A percentile compares a stretch with the other conserved stretches of the same genome.
These are phyloP conservation scores for Cecidostiba fungosa DNA, from an alignment of 2,888 invertebrate species.

Conservation along the genomic window DNA sequence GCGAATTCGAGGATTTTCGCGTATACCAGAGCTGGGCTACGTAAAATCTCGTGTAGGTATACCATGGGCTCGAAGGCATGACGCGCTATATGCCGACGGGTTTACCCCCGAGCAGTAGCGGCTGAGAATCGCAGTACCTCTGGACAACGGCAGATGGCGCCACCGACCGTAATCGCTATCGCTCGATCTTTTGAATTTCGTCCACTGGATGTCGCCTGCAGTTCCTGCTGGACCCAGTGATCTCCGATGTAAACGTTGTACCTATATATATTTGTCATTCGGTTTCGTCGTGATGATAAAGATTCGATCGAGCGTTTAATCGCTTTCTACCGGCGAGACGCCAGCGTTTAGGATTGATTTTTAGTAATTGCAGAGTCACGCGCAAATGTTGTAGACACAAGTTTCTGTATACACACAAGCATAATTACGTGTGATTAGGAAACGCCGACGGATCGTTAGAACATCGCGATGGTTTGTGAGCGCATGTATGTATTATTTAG, in stretches of 20 bases:
- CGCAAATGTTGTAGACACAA: neutral
- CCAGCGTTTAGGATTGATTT: neutral
- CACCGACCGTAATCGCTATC: slow-evolving; percentile 11
- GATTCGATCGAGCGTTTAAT: neutral
- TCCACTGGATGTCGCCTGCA: slow-evolving; percentile 60
- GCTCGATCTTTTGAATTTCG: neutral
- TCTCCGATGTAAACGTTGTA: too few species aligned
- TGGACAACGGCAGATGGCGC: slow-evolving; percentile 47
- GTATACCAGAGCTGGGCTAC: neutral
- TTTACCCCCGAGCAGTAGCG: slow-evolving; percentile 55
- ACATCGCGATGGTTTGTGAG: neutral
- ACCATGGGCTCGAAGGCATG: slow-evolving; percentile 30
- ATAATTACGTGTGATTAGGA: neutral
- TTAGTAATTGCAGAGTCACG: neutral
- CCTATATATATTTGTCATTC: neutral
- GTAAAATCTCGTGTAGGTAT: slow-evolving; percentile 24
- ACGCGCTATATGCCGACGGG: neutral
- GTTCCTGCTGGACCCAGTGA: slow-evolving; percentile 9
- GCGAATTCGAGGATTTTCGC: neutral
- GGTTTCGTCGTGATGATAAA: neutral
- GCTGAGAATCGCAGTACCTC: neutral
- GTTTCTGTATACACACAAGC: neutral
- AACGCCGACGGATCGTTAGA: neutral
- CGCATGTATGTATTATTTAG: neutral
- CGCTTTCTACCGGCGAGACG: neutral